Evolutionary conservation across 2,113 vertebrate species (phyloP).

Genomic region (Hydropotes inermis): DNA sequence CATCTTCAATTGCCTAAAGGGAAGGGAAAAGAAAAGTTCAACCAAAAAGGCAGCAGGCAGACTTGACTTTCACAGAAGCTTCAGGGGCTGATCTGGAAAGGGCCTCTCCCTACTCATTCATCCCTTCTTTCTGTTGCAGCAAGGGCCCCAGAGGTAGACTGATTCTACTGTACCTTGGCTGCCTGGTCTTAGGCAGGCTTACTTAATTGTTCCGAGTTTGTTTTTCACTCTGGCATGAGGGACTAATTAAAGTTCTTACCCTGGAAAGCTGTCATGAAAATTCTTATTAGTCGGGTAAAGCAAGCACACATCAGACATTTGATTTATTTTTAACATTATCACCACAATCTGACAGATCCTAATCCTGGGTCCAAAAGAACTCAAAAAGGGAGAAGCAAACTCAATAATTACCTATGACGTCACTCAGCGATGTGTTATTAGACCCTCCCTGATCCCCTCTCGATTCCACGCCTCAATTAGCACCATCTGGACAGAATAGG

Average conservation of each 20-base stretch:
- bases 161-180: not conserved
- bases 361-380: not conserved
- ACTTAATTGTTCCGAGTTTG: not conserved
- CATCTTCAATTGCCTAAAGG: conserved; percentile 93
- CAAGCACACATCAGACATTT: not conserved
- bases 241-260: not conserved
- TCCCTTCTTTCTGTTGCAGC: not conserved
- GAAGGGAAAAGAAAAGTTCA: not conserved
- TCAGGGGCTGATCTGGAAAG: not conserved
- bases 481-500: not conserved
- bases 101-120: not conserved
- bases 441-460: not conserved
- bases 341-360: not conserved
- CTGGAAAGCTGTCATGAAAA: not conserved
- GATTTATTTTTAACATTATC: not conserved
- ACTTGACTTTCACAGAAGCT: not conserved
- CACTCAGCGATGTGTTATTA: not conserved
- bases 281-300: not conserved
- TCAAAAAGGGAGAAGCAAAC: not conserved
- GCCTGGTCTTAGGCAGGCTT: not conserved
- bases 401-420: not conserved
- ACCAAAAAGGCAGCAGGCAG: not conserved
- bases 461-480: not conserved
- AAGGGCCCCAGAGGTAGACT: not conserved
- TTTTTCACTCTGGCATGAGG: not conserved